Conservation (phyloP, 2,888 invertebrate species). For the Syrphus vitripennis region DNA sequence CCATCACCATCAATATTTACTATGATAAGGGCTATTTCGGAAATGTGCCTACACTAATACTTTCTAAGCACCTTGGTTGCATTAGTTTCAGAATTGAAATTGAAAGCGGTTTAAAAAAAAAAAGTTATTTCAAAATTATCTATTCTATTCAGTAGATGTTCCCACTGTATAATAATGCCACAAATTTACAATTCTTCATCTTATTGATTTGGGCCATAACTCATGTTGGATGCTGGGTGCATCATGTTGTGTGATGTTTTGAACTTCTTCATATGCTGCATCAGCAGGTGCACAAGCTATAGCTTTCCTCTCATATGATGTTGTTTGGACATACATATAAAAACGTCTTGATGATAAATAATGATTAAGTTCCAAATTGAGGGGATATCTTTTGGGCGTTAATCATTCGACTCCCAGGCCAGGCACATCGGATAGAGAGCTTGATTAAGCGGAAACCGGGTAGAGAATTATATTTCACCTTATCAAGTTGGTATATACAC, state of each 20-base stretch:
- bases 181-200: slow-evolving; percentile 58
- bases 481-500: neutral
- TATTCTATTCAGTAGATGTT: too few relatives aligned
- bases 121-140: too few relatives aligned
- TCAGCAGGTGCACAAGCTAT: slow-evolving; percentile 51
- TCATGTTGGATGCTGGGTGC: slow-evolving; percentile 38
- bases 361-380: slow-evolving; percentile 69
- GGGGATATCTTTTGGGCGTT: slow-evolving; percentile 66
- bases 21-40: too few relatives aligned
- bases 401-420: slow-evolving; percentile 54
- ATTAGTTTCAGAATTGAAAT: too few relatives aligned
- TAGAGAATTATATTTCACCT: slow-evolving; percentile 10
- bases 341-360: slow-evolving; percentile 64
- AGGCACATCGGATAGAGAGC: slow-evolving; percentile 15
- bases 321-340: neutral
- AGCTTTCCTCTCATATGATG: slow-evolving; percentile 11
- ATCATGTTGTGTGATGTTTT: slow-evolving; percentile 16
- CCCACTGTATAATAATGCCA: slow-evolving; percentile 7
- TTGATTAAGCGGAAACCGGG: slow-evolving; percentile 50
- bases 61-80: too few relatives aligned
- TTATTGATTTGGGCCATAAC: slow-evolving; percentile 67
- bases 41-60: too few relatives aligned
- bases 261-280: slow-evolving; percentile 1
- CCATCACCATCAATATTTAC: too few relatives aligned
- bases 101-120: too few relatives aligned